Conservation (phyloP, 2,888 invertebrate species). For the Oligia strigilis region DNA sequence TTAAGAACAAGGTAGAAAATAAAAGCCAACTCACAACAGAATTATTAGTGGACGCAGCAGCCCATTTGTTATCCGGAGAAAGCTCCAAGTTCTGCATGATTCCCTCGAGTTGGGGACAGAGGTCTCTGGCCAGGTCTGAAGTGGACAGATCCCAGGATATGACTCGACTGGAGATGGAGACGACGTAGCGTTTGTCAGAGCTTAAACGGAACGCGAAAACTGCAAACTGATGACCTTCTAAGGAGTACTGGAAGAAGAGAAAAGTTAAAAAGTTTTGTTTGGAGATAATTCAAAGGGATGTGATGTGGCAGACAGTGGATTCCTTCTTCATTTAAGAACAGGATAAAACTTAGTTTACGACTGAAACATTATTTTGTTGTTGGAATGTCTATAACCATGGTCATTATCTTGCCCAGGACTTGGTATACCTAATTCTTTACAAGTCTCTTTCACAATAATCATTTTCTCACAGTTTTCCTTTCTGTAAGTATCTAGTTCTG, state of each 20-base stretch:
- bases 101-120: constrained; percentile 97
- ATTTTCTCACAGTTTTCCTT: no score
- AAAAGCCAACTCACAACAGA: constrained; percentile 92
- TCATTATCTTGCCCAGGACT: no score
- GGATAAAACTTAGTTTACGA: no score
- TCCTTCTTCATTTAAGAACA: no score
- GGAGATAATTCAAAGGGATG: not conserved
- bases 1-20: not conserved
- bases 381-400: no score
- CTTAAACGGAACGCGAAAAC: constrained; percentile 98
- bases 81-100: constrained; percentile 98
- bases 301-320: not conserved
- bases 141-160: constrained; percentile 99
- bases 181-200: constrained; percentile 97
- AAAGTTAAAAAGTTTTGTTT: not conserved
- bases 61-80: constrained; percentile 98
- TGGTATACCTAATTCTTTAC: no score
- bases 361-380: no score
- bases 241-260: constrained; percentile 93
- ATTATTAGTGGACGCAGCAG: constrained; percentile 98
- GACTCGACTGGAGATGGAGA: constrained; percentile 98
- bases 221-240: constrained; percentile 99
- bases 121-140: constrained; percentile 97
- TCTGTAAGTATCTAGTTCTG: no score
- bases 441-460: no score